Base-by-base conservation (phyloP, 2,888 invertebrate species). In the Napeogenes inachia region DNA sequence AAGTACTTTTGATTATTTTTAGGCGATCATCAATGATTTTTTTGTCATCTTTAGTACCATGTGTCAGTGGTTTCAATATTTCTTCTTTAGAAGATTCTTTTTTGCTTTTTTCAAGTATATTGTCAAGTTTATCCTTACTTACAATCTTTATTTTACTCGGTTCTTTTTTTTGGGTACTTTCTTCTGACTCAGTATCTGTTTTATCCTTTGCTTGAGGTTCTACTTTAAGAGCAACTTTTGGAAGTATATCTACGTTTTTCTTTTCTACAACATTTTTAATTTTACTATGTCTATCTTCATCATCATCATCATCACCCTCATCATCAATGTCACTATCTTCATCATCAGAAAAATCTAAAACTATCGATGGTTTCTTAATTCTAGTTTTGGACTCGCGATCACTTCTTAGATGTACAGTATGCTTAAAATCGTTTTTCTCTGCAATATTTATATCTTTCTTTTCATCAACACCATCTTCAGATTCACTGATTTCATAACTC, bases 391-490 rank as follows among this genome's bases (percentile, higher is more conserved):
- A 30, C 59, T 63, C 56, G 54, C 50, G 61, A 56, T 63, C 62
- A 57, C 45, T 59, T 64, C 63, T 61, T 35, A 57, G 21, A 45
- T 64, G 38, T 5, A 45, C 38, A 10, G 54, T 45, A 57, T 21
- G 54, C 56, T 67, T 50, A 50, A 57, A 55, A 30, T 33, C 56
- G 60, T 54, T 53, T 64, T 63, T 64, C 46, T 42, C 53, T 60
- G 60, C 59, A 59, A 56, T 38, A 57, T 32, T 55, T n/a, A 77
- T 73, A 45, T 79, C 77, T 2, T 80, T 76, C 35, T 76, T 72
- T 6, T 75, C 74, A 56, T 78, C 77, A 66, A 79, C 79, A 32
- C 82, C 80, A 63, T 79, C 80, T 42, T 73, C 76, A 30, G 56
- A 45, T 73, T 65, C 71, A 8, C 45, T 30, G 12, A 42, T 33